These are phyloP conservation scores for Brachystomella parvula DNA, from an alignment of 1,140 invertebrate species.

Conservation along the genomic window DNA sequence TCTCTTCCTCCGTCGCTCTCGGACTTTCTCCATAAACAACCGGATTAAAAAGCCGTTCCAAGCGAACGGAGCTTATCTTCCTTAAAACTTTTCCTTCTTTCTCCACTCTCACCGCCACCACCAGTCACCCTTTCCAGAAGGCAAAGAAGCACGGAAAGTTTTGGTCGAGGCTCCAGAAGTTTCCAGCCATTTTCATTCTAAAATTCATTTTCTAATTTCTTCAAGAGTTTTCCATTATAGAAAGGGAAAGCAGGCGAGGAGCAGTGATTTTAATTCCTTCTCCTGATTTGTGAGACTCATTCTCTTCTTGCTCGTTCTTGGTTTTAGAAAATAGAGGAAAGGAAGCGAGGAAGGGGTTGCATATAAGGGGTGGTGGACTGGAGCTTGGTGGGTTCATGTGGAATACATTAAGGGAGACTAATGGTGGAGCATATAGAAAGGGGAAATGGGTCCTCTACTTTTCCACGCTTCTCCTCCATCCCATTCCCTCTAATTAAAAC, in stretches of 20 bases:
- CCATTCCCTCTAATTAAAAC: conserved; percentile 36
- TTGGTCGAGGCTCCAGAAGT: not conserved
- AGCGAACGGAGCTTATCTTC: too few relatives aligned
- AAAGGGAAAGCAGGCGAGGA: not conserved
- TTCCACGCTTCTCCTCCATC: conserved; percentile 24
- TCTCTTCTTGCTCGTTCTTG: not conserved
- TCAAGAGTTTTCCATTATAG: too few relatives aligned
- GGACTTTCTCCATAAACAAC: conserved; percentile 6
- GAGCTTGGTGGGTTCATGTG: not conserved
- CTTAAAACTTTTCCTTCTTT: not conserved
- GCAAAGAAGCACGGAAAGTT: not conserved
- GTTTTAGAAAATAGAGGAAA: too few relatives aligned
- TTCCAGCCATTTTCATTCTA: not conserved
- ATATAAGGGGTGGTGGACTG: not conserved
- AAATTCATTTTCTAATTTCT: conserved; percentile 6
- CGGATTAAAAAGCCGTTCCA: conserved; percentile 7
- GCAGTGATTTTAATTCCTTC: conserved; percentile 33
- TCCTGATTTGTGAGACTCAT: conserved; percentile 24
- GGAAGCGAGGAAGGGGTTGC: too few relatives aligned
- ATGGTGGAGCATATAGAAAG: not conserved
- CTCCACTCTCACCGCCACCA: not conserved
- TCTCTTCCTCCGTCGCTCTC: too few relatives aligned
- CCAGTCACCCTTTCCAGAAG: not conserved
- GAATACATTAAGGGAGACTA: conserved; percentile 5
- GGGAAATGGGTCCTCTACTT: too few relatives aligned